Percentiles rank a stretch among this genome's conserved stretches.
phyloP scores from a whole-genome alignment of 2,797 vertebrate species.

The Malurus splendens region DNA sequence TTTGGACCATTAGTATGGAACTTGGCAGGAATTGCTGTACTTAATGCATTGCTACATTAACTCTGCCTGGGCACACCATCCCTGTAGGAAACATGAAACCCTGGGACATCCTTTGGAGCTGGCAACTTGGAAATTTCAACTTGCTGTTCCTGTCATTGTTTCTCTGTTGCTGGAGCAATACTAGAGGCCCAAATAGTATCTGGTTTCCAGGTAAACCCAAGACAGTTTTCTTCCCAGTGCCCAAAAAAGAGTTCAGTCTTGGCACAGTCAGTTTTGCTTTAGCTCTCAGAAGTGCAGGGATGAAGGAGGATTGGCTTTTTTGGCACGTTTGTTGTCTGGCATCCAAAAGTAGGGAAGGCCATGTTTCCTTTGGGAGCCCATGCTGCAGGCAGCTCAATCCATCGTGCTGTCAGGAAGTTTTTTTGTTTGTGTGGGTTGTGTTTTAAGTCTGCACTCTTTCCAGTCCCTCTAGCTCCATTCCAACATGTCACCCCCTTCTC shows the following conservation, averaged over 20 bases:
- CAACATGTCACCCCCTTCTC: background rate
- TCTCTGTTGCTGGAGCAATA: background rate
- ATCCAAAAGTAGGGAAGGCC: background rate
- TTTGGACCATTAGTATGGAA: background rate
- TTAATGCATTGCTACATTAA: background rate
- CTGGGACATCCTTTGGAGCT: background rate
- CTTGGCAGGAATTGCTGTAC: background rate
- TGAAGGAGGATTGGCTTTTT: background rate
- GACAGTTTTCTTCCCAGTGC: background rate
- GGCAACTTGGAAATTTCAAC: background rate
- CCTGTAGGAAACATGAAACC: background rate
- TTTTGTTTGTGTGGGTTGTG: background rate
- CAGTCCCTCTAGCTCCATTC: background rate
- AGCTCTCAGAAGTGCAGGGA: background rate
- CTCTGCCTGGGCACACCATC: background rate
- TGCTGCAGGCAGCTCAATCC: background rate
- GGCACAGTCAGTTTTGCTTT: background rate
- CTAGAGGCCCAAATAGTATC: background rate
- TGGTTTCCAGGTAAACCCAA: background rate
- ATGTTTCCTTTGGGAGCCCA: background rate
- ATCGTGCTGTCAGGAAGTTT: slow-evolving; percentile 12
- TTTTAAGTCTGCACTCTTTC: background rate
- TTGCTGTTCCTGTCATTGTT: background rate
- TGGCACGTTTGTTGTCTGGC: background rate
- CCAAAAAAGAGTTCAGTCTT: background rate